Evolutionary conservation across 2,113 vertebrate species (phyloP).

Genomic region (Sphaerodactylus townsendi): DNA sequence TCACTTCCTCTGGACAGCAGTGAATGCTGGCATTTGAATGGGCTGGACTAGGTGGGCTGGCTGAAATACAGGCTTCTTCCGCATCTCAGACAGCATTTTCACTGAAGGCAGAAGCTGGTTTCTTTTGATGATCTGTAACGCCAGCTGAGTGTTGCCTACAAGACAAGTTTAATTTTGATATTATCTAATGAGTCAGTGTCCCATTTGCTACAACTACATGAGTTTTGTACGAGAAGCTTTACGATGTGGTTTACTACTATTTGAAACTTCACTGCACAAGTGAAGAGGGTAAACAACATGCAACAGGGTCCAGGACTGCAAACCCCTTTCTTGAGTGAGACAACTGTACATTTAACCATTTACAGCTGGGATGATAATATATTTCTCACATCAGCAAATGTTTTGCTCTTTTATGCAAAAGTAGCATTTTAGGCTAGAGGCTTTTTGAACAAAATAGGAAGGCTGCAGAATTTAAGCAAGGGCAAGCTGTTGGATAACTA

Average conservation of each 20-base stretch:
- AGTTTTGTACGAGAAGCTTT: not conserved
- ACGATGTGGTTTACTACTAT: not conserved
- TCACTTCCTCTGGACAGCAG: conserved; percentile 94
- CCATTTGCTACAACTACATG: not conserved
- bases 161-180: conserved; percentile 17
- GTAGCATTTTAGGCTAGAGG: no score
- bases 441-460: no score
- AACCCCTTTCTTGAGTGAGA: not conserved
- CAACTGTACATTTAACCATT: not conserved
- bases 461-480: no score
- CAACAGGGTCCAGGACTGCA: not conserved
- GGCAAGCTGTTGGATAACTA: no score
- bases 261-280: not conserved
- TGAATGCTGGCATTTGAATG: conserved; percentile 89
- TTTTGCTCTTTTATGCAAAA: no score
- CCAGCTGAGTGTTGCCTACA: conserved; percentile 94
- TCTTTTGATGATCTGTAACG: conserved; percentile 98
- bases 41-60: conserved; percentile 83
- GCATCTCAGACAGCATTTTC: conserved; percentile 82
- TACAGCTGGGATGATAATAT: not conserved
- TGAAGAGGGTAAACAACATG: not conserved
- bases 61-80: conserved; percentile 85
- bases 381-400: not conserved
- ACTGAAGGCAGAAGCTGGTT: conserved; percentile 92
- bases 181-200: not conserved